These are phyloP conservation scores for Corythoichthys intestinalis DNA, from an alignment of 2,113 vertebrate genomes.

Conservation along the genomic window DNA sequence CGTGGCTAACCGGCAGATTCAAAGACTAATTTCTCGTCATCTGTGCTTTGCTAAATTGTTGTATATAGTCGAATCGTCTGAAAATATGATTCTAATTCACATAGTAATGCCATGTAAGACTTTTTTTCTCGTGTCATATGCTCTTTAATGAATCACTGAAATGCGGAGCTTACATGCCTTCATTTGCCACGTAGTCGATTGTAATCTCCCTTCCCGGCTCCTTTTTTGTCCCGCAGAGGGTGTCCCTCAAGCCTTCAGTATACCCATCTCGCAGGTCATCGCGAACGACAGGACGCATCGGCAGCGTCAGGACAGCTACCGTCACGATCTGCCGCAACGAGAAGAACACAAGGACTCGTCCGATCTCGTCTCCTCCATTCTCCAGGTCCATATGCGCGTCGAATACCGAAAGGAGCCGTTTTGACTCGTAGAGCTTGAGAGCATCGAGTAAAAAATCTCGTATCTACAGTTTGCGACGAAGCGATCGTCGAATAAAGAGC, in stretches of 20 bases:
- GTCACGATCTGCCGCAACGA: slow-evolving; percentile 74
- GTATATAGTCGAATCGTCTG: no score
- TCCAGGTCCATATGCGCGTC: slow-evolving; percentile 64
- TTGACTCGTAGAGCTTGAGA: neutral
- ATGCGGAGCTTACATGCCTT: no score
- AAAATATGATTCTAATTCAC: no score
- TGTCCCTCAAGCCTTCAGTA: slow-evolving; percentile 87
- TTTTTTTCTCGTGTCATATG: no score
- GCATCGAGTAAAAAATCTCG: neutral
- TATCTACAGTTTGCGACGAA: slow-evolving; percentile 82
- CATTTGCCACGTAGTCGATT: neutral
- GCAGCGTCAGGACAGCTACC: slow-evolving; percentile 72
- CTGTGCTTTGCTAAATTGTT: no score
- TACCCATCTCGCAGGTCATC: slow-evolving; percentile 90
- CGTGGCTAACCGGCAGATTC: no score
- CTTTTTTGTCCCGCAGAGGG: slow-evolving; percentile 72
- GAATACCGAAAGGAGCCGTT: neutral
- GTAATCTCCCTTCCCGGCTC: neutral
- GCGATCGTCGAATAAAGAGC: slow-evolving; percentile 88
- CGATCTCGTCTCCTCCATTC: slow-evolving; percentile 84
- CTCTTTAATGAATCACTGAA: no score
- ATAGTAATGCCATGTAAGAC: no score
- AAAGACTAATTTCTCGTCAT: no score
- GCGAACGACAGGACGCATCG: slow-evolving; percentile 79
- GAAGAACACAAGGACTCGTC: slow-evolving; percentile 88